Evolutionary conservation across 2,888 invertebrate genomes (phyloP).

Genomic region (Lathronympha strigana): DNA sequence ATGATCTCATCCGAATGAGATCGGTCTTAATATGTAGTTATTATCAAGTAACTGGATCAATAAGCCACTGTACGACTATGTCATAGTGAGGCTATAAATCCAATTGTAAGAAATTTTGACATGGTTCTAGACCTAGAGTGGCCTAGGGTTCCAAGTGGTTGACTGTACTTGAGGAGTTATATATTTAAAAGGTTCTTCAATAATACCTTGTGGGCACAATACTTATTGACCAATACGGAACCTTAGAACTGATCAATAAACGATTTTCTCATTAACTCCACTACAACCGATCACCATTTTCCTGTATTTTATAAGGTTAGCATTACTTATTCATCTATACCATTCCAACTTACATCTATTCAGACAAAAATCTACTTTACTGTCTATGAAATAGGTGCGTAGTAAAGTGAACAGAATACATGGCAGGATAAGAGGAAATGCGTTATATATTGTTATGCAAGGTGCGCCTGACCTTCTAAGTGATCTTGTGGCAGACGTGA

Average conservation of each 20-base stretch:
- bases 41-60: no score
- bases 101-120: no score
- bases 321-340: constrained; percentile 14
- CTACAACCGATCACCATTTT: constrained; percentile 15
- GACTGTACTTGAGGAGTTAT: no score
- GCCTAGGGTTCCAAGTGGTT: no score
- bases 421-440: constrained; percentile 30
- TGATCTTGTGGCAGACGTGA: constrained; percentile 37
- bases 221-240: not conserved
- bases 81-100: no score
- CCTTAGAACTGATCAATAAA: not conserved
- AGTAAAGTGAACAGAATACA: not conserved
- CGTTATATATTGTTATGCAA: constrained; percentile 47
- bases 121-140: no score
- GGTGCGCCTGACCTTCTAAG: constrained; percentile 39
- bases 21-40: no score
- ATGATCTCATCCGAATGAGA: no score
- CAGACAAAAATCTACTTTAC: not conserved
- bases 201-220: no score
- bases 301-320: constrained; percentile 35
- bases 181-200: no score
- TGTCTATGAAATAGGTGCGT: not conserved
- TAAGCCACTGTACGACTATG: no score
- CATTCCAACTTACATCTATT: not conserved
- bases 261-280: constrained; percentile 16